A percentile compares a stretch with the other conserved stretches of the same genome.
phyloP scores from a whole-genome alignment of 2,797 vertebrate genomes.

The Sebastes vulpes region DNA sequence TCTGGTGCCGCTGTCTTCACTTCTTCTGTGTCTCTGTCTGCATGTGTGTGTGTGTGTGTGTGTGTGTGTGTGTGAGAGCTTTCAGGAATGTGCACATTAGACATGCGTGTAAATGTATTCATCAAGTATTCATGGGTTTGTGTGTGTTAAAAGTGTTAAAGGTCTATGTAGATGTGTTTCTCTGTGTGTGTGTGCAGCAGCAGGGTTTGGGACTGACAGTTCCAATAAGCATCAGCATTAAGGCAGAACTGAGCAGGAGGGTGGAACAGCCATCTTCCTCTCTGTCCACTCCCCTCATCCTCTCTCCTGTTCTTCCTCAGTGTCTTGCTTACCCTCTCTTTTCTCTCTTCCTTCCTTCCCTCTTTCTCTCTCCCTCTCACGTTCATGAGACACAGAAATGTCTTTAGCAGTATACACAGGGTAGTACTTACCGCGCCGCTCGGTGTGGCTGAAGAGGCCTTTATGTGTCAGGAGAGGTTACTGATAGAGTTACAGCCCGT shows the following conservation, averaged over 20 bases:
- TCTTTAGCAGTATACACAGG: conserved; percentile 34
- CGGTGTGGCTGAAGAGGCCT: conserved; percentile 43
- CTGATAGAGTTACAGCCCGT: conserved; percentile 50
- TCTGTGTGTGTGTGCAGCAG: background rate
- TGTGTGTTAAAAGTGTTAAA: background rate
- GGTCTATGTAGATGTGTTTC: background rate
- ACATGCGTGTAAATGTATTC: background rate
- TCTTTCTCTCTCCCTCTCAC: background rate
- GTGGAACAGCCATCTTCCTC: conserved; percentile 39
- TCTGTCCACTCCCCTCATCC: background rate
- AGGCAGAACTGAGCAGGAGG: conserved; percentile 54
- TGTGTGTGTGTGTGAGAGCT: background rate
- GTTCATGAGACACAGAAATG: conserved; percentile 6
- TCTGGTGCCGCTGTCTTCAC: background rate
- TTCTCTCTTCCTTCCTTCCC: background rate
- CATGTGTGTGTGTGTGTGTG: background rate
- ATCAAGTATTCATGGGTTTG: background rate
- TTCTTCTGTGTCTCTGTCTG: background rate
- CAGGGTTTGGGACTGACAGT: conserved; percentile 57
- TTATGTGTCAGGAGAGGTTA: conserved; percentile 61
- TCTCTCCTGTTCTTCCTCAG: background rate
- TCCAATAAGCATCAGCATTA: conserved; percentile 76
- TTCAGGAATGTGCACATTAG: background rate
- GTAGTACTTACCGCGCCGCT: background rate
- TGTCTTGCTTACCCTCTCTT: background rate